Evolutionary conservation across 2,113 vertebrate species (phyloP).

Genomic region (Menura novaehollandiae): DNA sequence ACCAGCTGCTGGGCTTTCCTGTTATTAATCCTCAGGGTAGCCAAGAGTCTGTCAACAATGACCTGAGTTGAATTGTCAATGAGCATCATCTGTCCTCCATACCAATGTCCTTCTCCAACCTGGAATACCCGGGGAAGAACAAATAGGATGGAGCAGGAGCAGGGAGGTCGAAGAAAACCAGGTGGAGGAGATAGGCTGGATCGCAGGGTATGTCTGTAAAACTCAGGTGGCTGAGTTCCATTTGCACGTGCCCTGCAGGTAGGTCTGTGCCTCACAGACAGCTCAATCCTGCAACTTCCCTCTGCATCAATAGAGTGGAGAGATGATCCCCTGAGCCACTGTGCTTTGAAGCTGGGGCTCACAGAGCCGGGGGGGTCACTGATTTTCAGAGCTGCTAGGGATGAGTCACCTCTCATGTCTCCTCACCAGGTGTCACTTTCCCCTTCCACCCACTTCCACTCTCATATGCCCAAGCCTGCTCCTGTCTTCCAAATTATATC

Average conservation of each 20-base stretch:
- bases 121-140: not conserved
- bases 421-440: rapidly evolving
- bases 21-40: not conserved
- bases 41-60: not conserved
- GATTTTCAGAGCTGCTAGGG: not conserved
- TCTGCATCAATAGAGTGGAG: rapidly evolving
- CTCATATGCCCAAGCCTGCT: not conserved
- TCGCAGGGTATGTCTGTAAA: not conserved
- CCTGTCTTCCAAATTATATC: not conserved
- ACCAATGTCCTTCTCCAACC: not conserved
- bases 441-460: not conserved
- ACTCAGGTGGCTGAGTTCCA: not conserved
- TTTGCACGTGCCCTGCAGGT: not conserved
- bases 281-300: not conserved
- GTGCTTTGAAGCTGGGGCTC: not conserved
- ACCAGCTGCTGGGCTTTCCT: not conserved
- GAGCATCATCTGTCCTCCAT: not conserved
- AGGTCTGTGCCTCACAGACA: not conserved
- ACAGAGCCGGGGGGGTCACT: not conserved
- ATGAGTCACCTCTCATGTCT: rapidly evolving
- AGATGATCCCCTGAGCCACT: rapidly evolving
- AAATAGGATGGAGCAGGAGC: not conserved
- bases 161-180: not conserved
- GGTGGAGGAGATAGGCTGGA: not conserved
- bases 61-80: not conserved